Conservation (phyloP, 2,113 vertebrate genomes). For the Platysternon megacephalum region DNA sequence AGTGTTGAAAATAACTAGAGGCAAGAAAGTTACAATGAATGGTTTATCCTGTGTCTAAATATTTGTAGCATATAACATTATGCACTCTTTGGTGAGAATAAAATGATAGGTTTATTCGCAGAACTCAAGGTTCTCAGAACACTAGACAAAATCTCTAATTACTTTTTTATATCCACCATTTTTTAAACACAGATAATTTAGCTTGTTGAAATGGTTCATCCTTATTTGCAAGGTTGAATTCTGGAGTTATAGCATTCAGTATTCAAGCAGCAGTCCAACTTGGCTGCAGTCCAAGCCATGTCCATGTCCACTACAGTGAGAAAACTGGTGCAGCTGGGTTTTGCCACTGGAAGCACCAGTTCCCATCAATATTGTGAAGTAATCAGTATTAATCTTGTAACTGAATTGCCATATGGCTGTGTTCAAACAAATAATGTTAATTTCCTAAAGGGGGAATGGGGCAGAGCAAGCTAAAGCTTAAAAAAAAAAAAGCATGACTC, state of each 20-base stretch:
- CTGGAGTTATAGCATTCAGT: not conserved
- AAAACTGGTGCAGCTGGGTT: not conserved
- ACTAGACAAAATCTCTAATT: slow-evolving; percentile 41
- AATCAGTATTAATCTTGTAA: not conserved
- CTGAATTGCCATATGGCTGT: not conserved
- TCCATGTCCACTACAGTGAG: slow-evolving; percentile 6
- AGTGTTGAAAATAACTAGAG: slow-evolving; percentile 34
- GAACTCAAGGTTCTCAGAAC: slow-evolving; percentile 36
- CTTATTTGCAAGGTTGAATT: slow-evolving; percentile 19
- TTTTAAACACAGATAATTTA: not conserved
- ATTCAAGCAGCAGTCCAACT: not conserved
- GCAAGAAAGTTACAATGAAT: slow-evolving; percentile 40
- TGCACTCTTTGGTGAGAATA: slow-evolving; percentile 42
- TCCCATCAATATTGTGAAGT: slow-evolving; percentile 26
- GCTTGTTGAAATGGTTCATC: slow-evolving; percentile 6
- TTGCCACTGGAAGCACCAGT: not conserved
- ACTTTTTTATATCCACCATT: not conserved
- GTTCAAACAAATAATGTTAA: not conserved
- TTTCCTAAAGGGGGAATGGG: not conserved
- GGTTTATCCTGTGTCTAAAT: slow-evolving; percentile 58
- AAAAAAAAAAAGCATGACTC: slow-evolving; percentile 53
- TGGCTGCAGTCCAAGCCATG: not conserved
- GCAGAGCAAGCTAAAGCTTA: slow-evolving; percentile 35
- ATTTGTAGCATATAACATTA: slow-evolving; percentile 44
- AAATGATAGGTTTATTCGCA: slow-evolving; percentile 45